A percentile compares a stretch with the other conserved stretches of the same genome.
Conservation (phyloP, 2,797 vertebrate species). For the Sternotherus odoratus region DNA sequence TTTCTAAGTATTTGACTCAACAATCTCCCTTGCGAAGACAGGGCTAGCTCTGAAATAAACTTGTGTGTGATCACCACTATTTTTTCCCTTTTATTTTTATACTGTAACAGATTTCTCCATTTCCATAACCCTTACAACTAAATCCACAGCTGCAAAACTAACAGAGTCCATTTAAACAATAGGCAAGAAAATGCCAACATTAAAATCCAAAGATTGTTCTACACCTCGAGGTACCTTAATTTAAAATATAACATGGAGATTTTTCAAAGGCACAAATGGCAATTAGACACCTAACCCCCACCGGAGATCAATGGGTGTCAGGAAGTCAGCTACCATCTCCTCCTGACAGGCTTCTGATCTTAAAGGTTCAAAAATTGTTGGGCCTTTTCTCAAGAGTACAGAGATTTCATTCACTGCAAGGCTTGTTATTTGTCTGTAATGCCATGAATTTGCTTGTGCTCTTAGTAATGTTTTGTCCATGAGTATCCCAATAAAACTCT, state of each 20-base stretch:
- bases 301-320: constrained; percentile 10
- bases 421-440: not conserved
- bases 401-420: not conserved
- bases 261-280: not conserved
- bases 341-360: constrained; percentile 11
- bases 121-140: constrained; percentile 19
- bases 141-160: not conserved
- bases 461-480: not conserved
- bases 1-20: constrained; percentile 1
- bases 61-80: not conserved
- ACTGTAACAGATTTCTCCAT: not conserved
- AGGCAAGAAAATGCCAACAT: not conserved
- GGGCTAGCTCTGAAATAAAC: not conserved
- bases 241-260: constrained; percentile 18
- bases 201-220: not conserved
- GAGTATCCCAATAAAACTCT: not conserved
- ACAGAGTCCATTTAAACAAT: constrained; percentile 7
- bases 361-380: constrained; percentile 7
- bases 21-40: not conserved
- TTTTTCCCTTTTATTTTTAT: constrained; percentile 1
- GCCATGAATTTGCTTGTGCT: not conserved
- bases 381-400: not conserved
- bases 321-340: not conserved
- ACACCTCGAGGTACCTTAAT: not conserved
- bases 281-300: not conserved